Base-by-base conservation (phyloP, 2,888 invertebrate genomes). In the Brachypalpus laphriformis region DNA sequence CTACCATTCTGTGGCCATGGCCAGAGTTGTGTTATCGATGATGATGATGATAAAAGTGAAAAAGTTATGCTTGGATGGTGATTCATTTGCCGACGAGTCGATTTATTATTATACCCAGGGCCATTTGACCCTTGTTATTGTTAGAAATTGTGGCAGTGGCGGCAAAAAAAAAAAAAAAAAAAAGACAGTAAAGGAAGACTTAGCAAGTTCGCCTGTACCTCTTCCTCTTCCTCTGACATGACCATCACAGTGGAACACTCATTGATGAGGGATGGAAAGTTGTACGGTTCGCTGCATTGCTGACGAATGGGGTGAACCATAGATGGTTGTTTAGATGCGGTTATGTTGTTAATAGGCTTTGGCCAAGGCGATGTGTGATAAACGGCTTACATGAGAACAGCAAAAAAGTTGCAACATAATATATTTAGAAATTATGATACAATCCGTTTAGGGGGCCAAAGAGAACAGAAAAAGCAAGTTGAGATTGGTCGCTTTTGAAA, bases 261-360 rank as follows among this genome's bases (percentile, higher is more conserved):
- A 57, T 63, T 49, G 59, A 59, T 51, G 59, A 70, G 82, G 82
- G 82, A 51, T 71, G 71, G 65, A 59, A 65, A 42, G 42, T 54
- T 66, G 51, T 57, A 66, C 47, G 82, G 77, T 71, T 82, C 82
- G 82, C 45, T 82, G 71, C 47, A 51, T 45, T 51, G 18, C 16
- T 71, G 71, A 77, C 65, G 57, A 66, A 77, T 77, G 71, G 77
- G 77, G 82, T 82, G 77, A 71, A 59, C 76, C 71, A 8, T 14
- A 28, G 28, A 61, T 28, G 49, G 31, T 31, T 14, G 8, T 9
- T 28, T 59, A 40, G 78, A 71, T 59, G 65, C 63, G 82, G 77
- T 77, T 71, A 14, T 57, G 65, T 45, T 65, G 56, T 45, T 82
- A 82, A 82, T 77, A 77, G 82, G 77, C 77, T 82, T 82, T 65